Conservation (phyloP, 2,113 vertebrate species). For the Perca schrenkii region DNA sequence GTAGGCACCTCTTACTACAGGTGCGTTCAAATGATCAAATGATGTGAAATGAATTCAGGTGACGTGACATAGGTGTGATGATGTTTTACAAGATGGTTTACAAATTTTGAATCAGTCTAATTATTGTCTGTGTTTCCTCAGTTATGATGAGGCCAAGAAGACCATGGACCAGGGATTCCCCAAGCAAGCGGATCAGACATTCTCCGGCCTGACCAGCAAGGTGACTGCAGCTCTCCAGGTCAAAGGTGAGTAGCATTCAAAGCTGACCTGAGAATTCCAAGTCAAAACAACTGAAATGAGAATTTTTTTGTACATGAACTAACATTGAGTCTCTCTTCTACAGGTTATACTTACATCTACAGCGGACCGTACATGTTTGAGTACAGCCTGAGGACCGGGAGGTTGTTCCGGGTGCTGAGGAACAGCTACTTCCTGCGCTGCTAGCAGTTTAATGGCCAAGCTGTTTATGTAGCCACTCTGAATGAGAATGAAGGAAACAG, state of each 20-base stretch:
- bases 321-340: slow-evolving; percentile 11
- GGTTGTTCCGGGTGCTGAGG: slow-evolving; percentile 67
- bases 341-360: slow-evolving; percentile 91
- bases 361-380: slow-evolving; percentile 81
- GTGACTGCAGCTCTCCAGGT: slow-evolving; percentile 88
- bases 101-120: not conserved
- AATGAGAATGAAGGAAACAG: slow-evolving; percentile 8
- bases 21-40: slow-evolving; percentile 74
- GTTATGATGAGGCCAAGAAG: slow-evolving; percentile 86
- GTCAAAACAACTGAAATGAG: not conserved
- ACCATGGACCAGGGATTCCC: slow-evolving; percentile 88
- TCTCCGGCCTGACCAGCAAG: slow-evolving; percentile 79
- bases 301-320: not conserved
- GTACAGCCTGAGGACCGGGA: slow-evolving; percentile 75
- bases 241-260: slow-evolving; percentile 76
- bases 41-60: not conserved
- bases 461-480: not conserved
- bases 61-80: not conserved
- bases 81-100: not conserved
- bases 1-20: slow-evolving; percentile 87
- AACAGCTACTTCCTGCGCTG: slow-evolving; percentile 89
- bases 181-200: slow-evolving; percentile 75
- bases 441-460: not conserved
- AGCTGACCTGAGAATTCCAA: not conserved
- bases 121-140: slow-evolving; percentile 65